A percentile compares a stretch with the other conserved stretches of the same genome.
phyloP scores from a whole-genome alignment of 2,113 vertebrate genomes.

The Porphyrio hochstetteri region DNA sequence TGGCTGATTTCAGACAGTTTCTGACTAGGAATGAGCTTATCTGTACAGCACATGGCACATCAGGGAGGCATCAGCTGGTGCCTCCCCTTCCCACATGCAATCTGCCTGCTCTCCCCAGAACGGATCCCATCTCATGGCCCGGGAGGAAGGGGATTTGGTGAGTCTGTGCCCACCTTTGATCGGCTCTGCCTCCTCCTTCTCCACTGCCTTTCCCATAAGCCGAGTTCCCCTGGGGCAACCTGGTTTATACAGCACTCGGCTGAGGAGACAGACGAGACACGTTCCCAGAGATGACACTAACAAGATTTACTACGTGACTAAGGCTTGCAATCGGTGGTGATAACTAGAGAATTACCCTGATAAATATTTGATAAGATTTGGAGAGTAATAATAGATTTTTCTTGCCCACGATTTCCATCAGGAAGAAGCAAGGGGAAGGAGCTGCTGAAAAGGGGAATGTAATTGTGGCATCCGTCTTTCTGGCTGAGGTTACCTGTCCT shows the following conservation, averaged over 20 bases:
- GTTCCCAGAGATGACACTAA: constrained; percentile 31
- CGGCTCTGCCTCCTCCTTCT: background rate
- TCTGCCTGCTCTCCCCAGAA: background rate
- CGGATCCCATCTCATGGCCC: accelerated
- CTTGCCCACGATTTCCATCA: constrained; percentile 54
- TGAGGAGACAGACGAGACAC: constrained; percentile 21
- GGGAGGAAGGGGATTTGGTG: background rate
- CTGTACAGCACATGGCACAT: background rate
- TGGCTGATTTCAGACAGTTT: background rate
- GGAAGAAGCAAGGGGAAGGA: constrained; percentile 13
- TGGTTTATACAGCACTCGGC: background rate
- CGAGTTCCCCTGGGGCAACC: constrained; percentile 22
- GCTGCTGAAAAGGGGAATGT: constrained; percentile 14
- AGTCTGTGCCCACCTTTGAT: background rate
- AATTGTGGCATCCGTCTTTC: constrained; percentile 57
- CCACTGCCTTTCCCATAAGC: background rate
- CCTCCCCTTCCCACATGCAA: background rate
- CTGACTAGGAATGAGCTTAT: background rate
- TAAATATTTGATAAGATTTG: constrained; percentile 73
- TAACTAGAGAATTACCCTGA: constrained; percentile 69
- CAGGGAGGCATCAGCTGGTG: background rate
- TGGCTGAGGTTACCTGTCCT: constrained; percentile 26
- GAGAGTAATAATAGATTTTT: constrained; percentile 68
- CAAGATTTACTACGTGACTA: constrained; percentile 49
- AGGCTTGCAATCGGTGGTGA: constrained; percentile 47